Evolutionary conservation across 1,140 invertebrate species (phyloP), one percentile per base, ranked within the genome.

Genomic region (Diachasma alloeum): DNA sequence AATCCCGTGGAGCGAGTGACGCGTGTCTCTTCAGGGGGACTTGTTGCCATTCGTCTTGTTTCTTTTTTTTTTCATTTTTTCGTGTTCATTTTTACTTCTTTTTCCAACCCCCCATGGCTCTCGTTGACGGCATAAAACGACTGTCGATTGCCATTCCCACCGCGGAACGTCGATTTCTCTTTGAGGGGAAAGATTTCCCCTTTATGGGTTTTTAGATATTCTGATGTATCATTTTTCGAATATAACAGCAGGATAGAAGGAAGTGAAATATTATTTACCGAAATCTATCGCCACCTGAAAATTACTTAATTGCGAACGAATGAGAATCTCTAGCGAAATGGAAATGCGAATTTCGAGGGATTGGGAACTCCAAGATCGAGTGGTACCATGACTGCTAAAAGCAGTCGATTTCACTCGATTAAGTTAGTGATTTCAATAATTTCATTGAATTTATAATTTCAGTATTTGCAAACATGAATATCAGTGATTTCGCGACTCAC

Each of bases 41-140:
- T 84, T 84, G 80, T 83, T 82, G 83, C 82, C 77, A 83, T 76
- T 75, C 63, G 36, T 66, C 78, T 80, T 75, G 76, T 73, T 77
- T 75, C 17, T 37, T 48, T n/a, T 31, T 15, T 56, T 72, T 31
- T 19, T 39, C 59, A 44, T 48, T 67, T 59, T 68, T 56, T 59
- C 59, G 69, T 24, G 56, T 68, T 39, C 44, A 44, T 66, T 56
- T 72, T 63, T 63, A 48, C 42, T 72, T 44, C 37, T 42, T 63
- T 42, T 59, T 9, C 11, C 26, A 19, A n/a, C 39, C 11, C 37
- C 19, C 17, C 5, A 10, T 63, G 56, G 15, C 22, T 66, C 5
- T 22, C 22, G 26, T 59, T 59, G 15, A 37, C 44, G 56, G 36
- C 17, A 66, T 42, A 36, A 36, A 67, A 46, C 36, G 37, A 37